These are phyloP conservation scores for Tachuris rubrigastra DNA, from an alignment of 2,113 vertebrate genomes.

Conservation along the genomic window DNA sequence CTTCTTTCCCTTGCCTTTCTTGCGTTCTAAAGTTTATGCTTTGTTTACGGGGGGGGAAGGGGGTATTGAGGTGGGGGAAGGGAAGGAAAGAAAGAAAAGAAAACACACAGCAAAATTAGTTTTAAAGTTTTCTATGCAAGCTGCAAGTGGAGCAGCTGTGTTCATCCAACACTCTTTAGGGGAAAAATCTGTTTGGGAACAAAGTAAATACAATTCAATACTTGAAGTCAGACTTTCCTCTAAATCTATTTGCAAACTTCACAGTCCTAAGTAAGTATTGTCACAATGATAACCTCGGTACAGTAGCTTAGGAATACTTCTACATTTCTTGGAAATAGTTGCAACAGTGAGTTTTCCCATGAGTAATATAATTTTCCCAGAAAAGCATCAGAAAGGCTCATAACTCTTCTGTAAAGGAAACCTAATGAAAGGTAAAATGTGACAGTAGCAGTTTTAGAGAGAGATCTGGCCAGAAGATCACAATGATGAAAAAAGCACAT, in stretches of 20 bases:
- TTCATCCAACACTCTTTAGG: neutral
- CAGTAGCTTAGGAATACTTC: neutral
- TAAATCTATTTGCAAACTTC: neutral
- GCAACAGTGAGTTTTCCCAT: neutral
- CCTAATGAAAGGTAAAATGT: neutral
- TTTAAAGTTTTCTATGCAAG: neutral
- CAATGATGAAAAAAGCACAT: neutral
- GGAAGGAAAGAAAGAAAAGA: neutral
- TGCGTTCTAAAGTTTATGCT: neutral
- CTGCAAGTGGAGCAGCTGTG: neutral
- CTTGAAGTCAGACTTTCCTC: neutral
- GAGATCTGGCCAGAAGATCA: neutral
- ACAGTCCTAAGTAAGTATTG: neutral
- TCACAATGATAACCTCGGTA: neutral
- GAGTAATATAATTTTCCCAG: neutral
- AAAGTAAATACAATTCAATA: neutral
- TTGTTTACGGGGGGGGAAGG: neutral
- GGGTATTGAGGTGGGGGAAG: too few species aligned
- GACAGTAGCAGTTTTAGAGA: neutral
- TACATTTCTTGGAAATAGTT: neutral
- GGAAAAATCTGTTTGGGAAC: neutral
- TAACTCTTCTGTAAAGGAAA: neutral
- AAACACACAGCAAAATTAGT: neutral
- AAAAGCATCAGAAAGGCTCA: neutral
- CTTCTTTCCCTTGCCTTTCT: neutral